Percentiles rank a stretch among this genome's conserved stretches.
phyloP scores from a whole-genome alignment of 1,140 invertebrate species.

The Cyclina sinensis region DNA sequence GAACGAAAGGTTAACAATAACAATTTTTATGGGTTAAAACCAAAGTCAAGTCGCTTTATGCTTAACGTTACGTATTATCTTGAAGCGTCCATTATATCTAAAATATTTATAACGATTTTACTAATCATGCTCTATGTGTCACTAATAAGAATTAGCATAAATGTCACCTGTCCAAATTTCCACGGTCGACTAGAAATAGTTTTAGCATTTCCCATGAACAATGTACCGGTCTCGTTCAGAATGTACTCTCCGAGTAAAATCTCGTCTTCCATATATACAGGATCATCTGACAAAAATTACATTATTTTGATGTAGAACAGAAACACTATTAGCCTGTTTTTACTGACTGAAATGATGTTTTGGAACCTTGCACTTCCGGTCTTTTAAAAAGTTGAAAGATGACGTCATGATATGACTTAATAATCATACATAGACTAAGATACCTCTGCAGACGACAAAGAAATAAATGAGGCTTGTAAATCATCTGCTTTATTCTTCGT shows the following conservation, averaged over 20 bases:
- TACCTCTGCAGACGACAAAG: not conserved
- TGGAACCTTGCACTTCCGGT: too few relatives aligned
- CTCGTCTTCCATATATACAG: constrained; percentile 31
- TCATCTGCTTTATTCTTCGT: too few relatives aligned
- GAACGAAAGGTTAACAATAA: too few relatives aligned
- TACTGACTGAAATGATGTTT: not conserved
- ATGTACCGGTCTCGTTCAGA: constrained; percentile 29
- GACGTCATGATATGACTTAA: not conserved
- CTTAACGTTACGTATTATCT: too few relatives aligned
- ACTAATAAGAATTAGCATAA: too few relatives aligned
- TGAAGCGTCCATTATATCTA: too few relatives aligned
- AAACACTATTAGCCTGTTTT: not conserved
- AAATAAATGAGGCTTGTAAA: too few relatives aligned
- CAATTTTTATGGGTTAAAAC: too few relatives aligned
- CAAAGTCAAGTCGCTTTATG: too few relatives aligned
- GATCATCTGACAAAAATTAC: constrained; percentile 34
- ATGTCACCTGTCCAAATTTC: constrained; percentile 93
- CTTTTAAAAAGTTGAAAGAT: too few relatives aligned
- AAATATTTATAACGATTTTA: too few relatives aligned
- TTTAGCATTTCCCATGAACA: constrained; percentile 88
- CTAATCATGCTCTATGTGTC: too few relatives aligned
- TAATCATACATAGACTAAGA: not conserved
- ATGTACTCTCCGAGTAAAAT: constrained; percentile 47
- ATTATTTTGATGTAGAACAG: not conserved
- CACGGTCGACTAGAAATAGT: constrained; percentile 93